Evolutionary conservation across 2,888 invertebrate species (phyloP).

Genomic region (Odontomyia ornata): DNA sequence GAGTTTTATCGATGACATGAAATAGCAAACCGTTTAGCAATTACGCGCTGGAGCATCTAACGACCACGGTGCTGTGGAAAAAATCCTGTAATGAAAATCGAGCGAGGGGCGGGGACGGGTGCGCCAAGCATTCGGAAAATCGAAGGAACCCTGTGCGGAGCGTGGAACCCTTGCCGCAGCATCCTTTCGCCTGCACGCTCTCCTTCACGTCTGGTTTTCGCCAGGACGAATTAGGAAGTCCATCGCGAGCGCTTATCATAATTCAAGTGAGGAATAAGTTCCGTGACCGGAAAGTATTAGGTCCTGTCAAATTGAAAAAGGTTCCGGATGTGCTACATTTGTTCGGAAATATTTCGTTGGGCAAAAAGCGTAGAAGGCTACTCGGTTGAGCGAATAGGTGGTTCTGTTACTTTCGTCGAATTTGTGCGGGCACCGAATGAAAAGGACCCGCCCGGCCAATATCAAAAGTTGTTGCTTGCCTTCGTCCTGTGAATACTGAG

Average conservation of each 20-base stretch:
- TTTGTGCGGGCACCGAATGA: not conserved
- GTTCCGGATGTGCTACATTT: conserved; percentile 51
- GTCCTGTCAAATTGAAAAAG: conserved; percentile 51
- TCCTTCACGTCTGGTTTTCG: not conserved
- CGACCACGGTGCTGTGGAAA: conserved; percentile 19
- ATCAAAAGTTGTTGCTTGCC: conserved; percentile 14
- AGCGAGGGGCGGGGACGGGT: not conserved
- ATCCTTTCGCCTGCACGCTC: not conserved
- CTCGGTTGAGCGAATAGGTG: conserved; percentile 38
- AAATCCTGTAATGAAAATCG: conserved; percentile 29
- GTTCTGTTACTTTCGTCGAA: conserved; percentile 22
- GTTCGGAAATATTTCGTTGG: conserved; percentile 50
- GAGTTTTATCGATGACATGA: conserved; percentile 36
- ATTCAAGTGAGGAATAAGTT: conserved; percentile 51
- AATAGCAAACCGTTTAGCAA: conserved; percentile 39
- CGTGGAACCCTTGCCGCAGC: conserved; percentile 17
- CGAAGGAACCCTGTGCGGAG: conserved; percentile 8
- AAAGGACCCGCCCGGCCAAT: conserved; percentile 14
- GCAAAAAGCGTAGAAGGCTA: conserved; percentile 44
- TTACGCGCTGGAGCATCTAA: conserved; percentile 36
- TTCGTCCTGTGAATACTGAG: not conserved
- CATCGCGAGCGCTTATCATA: conserved; percentile 48
- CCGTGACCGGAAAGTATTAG: conserved; percentile 51
- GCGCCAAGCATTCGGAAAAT: not conserved
- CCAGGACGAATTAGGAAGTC: conserved; percentile 35